Conservation (phyloP, 2,888 invertebrate species). For the Osmoderma eremita region DNA sequence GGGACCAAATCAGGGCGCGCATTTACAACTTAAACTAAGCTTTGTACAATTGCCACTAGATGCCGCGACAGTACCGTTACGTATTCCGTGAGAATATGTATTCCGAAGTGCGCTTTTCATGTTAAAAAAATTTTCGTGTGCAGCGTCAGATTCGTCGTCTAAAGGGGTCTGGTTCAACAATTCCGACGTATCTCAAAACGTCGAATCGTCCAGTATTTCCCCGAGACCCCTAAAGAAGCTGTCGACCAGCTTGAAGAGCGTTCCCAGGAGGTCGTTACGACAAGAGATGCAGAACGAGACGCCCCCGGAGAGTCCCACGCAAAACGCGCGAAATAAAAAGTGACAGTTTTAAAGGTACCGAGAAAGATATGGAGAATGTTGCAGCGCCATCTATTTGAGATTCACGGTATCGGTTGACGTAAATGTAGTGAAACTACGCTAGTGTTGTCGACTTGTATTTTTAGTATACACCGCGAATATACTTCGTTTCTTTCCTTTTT, state of each 20-base stretch:
- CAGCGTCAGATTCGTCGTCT: constrained; percentile 56
- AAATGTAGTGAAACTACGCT: background rate
- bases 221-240: constrained; percentile 78
- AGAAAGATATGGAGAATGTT: background rate
- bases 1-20: too few species aligned
- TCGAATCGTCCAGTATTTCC: constrained; percentile 66
- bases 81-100: too few species aligned
- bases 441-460: background rate
- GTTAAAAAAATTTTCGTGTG: too few species aligned
- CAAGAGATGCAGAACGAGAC: constrained; percentile 59
- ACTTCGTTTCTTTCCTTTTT: background rate
- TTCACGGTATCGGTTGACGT: background rate
- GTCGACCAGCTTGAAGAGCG: constrained; percentile 60
- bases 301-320: constrained; percentile 62
- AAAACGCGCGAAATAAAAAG: constrained; percentile 59
- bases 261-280: constrained; percentile 58
- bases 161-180: constrained; percentile 62
- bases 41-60: too few species aligned
- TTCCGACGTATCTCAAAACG: constrained; percentile 57
- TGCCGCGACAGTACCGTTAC: too few species aligned
- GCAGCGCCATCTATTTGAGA: background rate
- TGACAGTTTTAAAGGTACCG: background rate
- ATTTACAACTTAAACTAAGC: too few species aligned
- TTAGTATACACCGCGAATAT: background rate
- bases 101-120: too few species aligned